Evolutionary conservation across 2,113 vertebrate genomes (phyloP).

Genomic region (Hyperoodon ampullatus): DNA sequence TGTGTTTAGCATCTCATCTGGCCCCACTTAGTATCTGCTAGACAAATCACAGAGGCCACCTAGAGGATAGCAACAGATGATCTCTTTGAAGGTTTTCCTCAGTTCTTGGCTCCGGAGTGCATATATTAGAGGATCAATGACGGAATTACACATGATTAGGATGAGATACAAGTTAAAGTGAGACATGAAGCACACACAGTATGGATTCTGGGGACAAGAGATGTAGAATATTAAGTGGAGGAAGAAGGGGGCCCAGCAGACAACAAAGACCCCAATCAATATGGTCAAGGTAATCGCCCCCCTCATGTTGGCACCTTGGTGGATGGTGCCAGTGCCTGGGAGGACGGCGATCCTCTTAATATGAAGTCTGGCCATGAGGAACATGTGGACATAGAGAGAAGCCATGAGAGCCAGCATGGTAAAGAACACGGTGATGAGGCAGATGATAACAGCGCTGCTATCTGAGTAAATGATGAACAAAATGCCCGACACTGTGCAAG

Average conservation of each 20-base stretch:
- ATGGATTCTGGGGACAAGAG: conserved; percentile 95
- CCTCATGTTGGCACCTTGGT: conserved; percentile 95
- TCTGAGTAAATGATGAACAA: conserved; percentile 96
- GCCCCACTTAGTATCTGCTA: conserved; percentile 79
- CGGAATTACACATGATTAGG: conserved; percentile 97
- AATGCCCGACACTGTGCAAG: conserved; percentile 91
- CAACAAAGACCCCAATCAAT: conserved; percentile 95
- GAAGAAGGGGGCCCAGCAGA: conserved; percentile 98
- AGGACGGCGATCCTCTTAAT: conserved; percentile 94
- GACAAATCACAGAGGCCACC: conserved; percentile 86
- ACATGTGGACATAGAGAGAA: conserved; percentile 97
- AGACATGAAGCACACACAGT: conserved; percentile 98
- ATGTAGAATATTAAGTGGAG: conserved; percentile 96
- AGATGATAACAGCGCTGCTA: conserved; percentile 94
- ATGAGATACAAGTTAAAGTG: conserved; percentile 98
- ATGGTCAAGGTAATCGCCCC: conserved; percentile 96
- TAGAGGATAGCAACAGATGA: conserved; percentile 90
- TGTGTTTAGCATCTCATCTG: not conserved
- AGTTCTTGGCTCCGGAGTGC: conserved; percentile 97
- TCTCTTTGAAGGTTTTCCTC: conserved; percentile 96
- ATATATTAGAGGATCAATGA: conserved; percentile 97
- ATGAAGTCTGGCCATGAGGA: conserved; percentile 94
- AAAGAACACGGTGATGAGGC: conserved; percentile 96
- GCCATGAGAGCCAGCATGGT: conserved; percentile 97
- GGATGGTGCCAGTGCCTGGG: conserved; percentile 89